Evolutionary conservation across 2,113 vertebrate species (phyloP).

Genomic region (Corythornis madagascariensis): DNA sequence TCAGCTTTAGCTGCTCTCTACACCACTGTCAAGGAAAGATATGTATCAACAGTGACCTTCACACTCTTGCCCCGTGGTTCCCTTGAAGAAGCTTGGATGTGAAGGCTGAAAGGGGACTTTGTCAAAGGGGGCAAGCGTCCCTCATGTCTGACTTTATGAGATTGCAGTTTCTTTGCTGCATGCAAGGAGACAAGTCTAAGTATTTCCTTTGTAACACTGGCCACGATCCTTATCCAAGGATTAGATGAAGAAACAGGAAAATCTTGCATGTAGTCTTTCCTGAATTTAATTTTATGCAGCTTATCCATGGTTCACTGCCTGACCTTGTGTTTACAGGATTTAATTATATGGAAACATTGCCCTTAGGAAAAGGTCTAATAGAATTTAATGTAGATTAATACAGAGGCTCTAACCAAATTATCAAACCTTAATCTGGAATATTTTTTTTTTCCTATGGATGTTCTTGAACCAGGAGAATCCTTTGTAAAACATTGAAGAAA

Average conservation of each 20-base stretch:
- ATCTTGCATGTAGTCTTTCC: neutral
- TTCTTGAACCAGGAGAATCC: neutral
- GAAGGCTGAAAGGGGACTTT: neutral
- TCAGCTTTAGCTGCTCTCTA: neutral
- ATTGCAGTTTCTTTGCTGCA: neutral
- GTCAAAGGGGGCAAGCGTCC: neutral
- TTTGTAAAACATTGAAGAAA: neutral
- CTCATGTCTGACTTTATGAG: neutral
- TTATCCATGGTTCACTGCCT: constrained; percentile 18
- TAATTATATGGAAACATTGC: constrained; percentile 2
- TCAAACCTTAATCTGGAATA: neutral
- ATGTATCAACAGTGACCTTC: neutral
- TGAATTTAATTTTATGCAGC: constrained; percentile 11
- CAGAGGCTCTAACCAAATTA: neutral
- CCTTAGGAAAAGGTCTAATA: neutral
- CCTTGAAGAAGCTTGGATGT: neutral
- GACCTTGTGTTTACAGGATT: constrained; percentile 43
- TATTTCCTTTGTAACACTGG: neutral
- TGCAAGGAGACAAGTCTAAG: neutral
- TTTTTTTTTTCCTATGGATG: neutral
- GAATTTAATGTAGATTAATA: constrained; percentile 33
- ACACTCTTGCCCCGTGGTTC: neutral
- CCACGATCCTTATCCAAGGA: neutral
- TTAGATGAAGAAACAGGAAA: constrained; percentile 6
- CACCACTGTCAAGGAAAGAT: neutral